These are phyloP conservation scores for Alsophila aescularia DNA, from an alignment of 2,888 invertebrate species.

Conservation along the genomic window DNA sequence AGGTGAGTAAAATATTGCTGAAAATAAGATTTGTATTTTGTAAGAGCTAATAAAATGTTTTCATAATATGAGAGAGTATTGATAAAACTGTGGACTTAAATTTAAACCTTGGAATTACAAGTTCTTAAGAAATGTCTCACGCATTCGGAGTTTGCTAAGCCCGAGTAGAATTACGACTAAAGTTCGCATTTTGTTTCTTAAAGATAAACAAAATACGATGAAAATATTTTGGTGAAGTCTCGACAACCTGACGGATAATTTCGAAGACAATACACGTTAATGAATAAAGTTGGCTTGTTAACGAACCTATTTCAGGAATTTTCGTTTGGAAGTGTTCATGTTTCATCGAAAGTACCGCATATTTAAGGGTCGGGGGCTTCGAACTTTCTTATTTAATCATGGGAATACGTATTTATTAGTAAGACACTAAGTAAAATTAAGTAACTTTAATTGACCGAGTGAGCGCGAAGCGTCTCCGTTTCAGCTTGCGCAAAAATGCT, in stretches of 20 bases:
- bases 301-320: conserved; percentile 76
- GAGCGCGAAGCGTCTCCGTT: no score
- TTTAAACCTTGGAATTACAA: conserved; percentile 6
- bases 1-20: no score
- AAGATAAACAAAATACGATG: conserved; percentile 73
- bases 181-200: conserved; percentile 60
- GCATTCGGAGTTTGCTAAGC: conserved; percentile 48
- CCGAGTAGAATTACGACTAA: conserved; percentile 60
- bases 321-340: conserved; percentile 72
- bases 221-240: conserved; percentile 69
- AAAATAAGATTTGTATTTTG: no score
- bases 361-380: conserved; percentile 49
- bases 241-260: conserved; percentile 74
- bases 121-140: conserved; percentile 16
- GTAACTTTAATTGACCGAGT: background rate
- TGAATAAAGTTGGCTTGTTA: conserved; percentile 82
- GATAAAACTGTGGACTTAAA: conserved; percentile 11
- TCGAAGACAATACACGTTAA: conserved; percentile 80
- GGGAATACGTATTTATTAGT: conserved; percentile 15
- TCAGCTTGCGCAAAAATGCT: no score
- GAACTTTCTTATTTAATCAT: conserved; percentile 30
- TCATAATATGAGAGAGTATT: background rate
- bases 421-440: background rate
- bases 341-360: conserved; percentile 65
- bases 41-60: background rate